Percentiles rank a stretch among this genome's conserved stretches.
phyloP scores from a whole-genome alignment of 2,888 invertebrate genomes.

The Polydrusus tereticollis region DNA sequence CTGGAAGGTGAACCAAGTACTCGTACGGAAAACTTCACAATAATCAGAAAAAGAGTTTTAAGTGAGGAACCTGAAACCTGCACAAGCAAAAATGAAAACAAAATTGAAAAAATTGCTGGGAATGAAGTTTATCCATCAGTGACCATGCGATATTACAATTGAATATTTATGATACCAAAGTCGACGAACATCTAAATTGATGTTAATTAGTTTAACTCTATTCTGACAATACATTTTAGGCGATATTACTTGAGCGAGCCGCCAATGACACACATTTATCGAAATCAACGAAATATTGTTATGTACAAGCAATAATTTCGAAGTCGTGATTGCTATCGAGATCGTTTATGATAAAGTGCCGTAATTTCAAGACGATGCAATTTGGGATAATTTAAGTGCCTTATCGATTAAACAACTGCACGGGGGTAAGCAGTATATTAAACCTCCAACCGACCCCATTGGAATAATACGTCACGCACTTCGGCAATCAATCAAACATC shows the following conservation, averaged over 20 bases:
- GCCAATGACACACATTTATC: conserved; percentile 34
- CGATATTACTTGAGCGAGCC: not conserved
- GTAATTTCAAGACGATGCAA: conserved; percentile 51
- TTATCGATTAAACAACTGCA: conserved; percentile 56
- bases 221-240: not conserved
- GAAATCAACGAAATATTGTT: conserved; percentile 33
- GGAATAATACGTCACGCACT: conserved; percentile 49
- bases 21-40: too few relatives aligned
- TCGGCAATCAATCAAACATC: conserved; percentile 58
- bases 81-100: too few relatives aligned
- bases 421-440: conserved; percentile 34
- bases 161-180: too few relatives aligned
- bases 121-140: too few relatives aligned
- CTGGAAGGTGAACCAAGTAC: too few relatives aligned
- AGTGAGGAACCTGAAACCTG: too few relatives aligned
- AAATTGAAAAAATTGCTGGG: too few relatives aligned
- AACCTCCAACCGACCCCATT: conserved; percentile 20
- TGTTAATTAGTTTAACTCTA: not conserved
- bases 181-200: not conserved
- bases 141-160: too few relatives aligned
- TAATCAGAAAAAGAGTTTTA: too few relatives aligned
- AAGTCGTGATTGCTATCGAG: conserved; percentile 45
- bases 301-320: conserved; percentile 36
- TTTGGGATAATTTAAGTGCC: conserved; percentile 51
- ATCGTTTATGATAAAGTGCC: conserved; percentile 43